Evolutionary conservation across 2,113 vertebrate genomes (phyloP).

Genomic region (Pseudorhombus dupliciocellatus): DNA sequence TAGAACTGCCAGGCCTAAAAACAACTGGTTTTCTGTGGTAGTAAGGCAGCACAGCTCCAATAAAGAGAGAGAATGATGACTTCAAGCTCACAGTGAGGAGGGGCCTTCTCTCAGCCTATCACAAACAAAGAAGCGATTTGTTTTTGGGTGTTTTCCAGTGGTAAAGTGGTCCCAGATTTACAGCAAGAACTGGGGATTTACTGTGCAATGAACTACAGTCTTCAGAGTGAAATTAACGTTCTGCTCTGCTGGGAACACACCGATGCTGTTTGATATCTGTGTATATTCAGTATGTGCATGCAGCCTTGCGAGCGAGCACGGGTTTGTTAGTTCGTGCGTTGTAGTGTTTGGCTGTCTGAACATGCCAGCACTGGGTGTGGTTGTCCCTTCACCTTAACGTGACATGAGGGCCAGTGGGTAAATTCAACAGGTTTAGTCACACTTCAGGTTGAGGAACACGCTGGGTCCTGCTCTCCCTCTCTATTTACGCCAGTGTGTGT

Average conservation of each 20-base stretch:
- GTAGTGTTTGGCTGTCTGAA: slow-evolving; percentile 32
- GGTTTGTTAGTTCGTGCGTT: slow-evolving; percentile 18
- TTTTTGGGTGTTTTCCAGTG: slow-evolving; percentile 58
- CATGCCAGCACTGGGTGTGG: slow-evolving; percentile 71
- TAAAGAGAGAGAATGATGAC: slow-evolving; percentile 6
- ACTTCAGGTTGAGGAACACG: slow-evolving; percentile 61
- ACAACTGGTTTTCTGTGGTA: slow-evolving; percentile 25
- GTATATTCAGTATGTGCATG: neutral
- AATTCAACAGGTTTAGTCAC: slow-evolving; percentile 75
- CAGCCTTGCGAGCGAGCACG: neutral
- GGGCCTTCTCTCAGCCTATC: slow-evolving; percentile 56
- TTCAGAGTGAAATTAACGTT: neutral
- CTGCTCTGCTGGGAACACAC: neutral
- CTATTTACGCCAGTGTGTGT: slow-evolving; percentile 25
- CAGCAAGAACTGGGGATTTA: slow-evolving; percentile 36
- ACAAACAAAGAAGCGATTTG: slow-evolving; percentile 17
- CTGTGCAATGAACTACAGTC: slow-evolving; percentile 6
- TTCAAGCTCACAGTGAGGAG: slow-evolving; percentile 46
- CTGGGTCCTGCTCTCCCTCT: slow-evolving; percentile 63
- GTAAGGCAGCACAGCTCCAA: slow-evolving; percentile 26
- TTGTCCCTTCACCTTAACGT: slow-evolving; percentile 59
- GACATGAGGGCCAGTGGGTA: slow-evolving; percentile 62
- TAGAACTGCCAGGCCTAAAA: slow-evolving; percentile 16
- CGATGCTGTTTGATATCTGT: neutral
- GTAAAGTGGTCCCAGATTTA: slow-evolving; percentile 60